Percentiles rank a stretch among this genome's conserved stretches.
Conservation (phyloP, 2,113 vertebrate species). For the Theristicus caerulescens region DNA sequence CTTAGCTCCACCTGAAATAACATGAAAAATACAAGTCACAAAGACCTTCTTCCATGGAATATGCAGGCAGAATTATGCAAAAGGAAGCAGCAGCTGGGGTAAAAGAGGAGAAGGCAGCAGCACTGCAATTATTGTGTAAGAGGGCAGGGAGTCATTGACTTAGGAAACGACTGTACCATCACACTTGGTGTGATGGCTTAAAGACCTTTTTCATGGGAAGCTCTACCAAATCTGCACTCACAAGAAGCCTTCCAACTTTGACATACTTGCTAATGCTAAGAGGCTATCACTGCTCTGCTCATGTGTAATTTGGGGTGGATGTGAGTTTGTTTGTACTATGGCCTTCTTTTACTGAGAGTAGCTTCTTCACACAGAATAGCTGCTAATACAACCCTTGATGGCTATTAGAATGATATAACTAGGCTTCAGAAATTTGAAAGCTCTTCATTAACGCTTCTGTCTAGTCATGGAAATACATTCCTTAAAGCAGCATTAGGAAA, state of each 20-base stretch:
- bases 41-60: neutral
- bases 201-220: neutral
- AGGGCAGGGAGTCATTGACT: neutral
- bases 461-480: neutral
- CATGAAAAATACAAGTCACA: neutral
- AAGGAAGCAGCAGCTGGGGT: neutral
- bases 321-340: neutral
- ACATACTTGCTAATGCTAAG: neutral
- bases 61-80: neutral
- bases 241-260: neutral
- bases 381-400: neutral
- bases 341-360: neutral
- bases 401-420: neutral
- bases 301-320: neutral
- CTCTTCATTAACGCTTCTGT: neutral
- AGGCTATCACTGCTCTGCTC: neutral
- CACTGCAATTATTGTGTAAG: neutral
- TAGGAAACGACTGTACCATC: neutral
- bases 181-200: neutral
- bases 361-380: neutral
- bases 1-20: neutral
- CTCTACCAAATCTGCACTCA: neutral
- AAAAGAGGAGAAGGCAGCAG: neutral
- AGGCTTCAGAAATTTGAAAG: neutral
- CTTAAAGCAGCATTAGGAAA: neutral